Evolutionary conservation across 1,140 invertebrate genomes (phyloP).

Genomic region (Tigriopus japonicus): DNA sequence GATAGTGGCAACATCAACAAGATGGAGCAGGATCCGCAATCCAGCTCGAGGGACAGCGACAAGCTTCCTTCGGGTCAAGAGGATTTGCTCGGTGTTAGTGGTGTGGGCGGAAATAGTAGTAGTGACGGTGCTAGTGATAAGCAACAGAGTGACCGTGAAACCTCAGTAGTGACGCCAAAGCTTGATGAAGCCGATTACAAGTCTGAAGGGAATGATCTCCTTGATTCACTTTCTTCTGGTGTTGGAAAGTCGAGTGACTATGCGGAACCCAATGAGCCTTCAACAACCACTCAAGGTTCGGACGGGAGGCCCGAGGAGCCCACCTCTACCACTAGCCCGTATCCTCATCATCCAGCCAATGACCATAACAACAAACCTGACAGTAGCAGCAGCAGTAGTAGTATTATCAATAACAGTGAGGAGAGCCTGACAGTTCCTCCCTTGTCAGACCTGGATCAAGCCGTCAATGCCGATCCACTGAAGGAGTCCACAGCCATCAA

Average conservation of each 20-base stretch:
- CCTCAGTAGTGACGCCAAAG: slow-evolving; percentile 8
- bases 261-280: not conserved
- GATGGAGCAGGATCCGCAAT: not conserved
- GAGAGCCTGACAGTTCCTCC: no score
- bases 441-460: no score
- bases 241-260: no score
- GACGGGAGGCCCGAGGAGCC: not conserved
- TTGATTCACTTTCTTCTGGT: no score
- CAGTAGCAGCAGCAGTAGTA: not conserved
- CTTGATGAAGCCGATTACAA: slow-evolving; percentile 11
- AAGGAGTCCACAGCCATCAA: no score
- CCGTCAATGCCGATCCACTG: no score
- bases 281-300: not conserved
- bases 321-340: not conserved
- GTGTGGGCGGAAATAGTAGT: not conserved
- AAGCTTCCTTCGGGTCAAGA: not conserved
- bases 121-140: slow-evolving; percentile 1
- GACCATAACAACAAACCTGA: not conserved
- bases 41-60: not conserved
- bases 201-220: not conserved
- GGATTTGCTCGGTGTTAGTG: not conserved
- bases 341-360: not conserved
- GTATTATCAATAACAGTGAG: no score
- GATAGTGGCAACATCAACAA: not conserved
- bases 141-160: slow-evolving; percentile 7